phyloP scores from a whole-genome alignment of 2,113 vertebrate species.

The Mirounga angustirostris region DNA sequence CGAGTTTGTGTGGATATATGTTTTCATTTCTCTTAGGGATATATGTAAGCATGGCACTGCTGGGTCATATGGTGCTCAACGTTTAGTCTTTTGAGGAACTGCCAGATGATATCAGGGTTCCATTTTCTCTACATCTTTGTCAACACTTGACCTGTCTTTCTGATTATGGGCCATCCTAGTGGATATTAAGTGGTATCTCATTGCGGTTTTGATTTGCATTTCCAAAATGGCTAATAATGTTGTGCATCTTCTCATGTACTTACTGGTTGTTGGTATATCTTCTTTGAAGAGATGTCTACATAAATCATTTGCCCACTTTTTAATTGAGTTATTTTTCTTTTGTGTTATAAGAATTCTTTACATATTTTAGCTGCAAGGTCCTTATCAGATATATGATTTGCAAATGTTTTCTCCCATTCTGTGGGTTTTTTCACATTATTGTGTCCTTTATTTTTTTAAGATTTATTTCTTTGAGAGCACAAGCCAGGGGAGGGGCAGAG shows the following conservation, averaged over 20 bases:
- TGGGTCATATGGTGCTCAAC: background rate
- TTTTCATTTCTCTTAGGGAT: background rate
- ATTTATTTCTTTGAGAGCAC: background rate
- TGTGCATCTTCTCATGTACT: background rate
- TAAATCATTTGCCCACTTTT: background rate
- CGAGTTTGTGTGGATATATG: background rate
- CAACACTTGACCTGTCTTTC: background rate
- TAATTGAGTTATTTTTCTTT: background rate
- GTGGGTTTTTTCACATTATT: background rate
- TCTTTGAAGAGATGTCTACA: background rate
- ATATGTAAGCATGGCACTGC: background rate
- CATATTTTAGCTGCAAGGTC: background rate
- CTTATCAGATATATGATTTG: background rate
- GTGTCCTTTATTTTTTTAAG: background rate
- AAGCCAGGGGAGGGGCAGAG: background rate
- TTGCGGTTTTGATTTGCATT: background rate
- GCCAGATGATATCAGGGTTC: background rate
- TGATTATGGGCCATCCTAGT: background rate
- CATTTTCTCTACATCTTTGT: background rate
- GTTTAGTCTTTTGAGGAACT: constrained; percentile 42
- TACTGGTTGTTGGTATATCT: background rate
- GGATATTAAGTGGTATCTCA: background rate
- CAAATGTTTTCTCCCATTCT: background rate
- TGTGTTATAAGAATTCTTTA: background rate
- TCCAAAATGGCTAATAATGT: background rate